These are phyloP conservation scores for Morpho achilles DNA, from an alignment of 2,888 invertebrate genomes.

Conservation along the genomic window DNA sequence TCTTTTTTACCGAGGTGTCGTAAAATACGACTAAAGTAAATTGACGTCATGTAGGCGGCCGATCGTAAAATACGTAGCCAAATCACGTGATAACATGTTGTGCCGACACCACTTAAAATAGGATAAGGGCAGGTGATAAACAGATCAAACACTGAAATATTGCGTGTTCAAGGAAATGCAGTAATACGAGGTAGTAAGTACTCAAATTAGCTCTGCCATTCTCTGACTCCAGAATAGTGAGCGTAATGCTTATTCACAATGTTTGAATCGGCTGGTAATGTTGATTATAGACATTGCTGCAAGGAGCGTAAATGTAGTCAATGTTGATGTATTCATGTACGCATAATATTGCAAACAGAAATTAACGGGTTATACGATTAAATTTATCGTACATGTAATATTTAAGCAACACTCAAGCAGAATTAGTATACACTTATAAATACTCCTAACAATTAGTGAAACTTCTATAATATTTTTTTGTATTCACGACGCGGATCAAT, in stretches of 20 bases:
- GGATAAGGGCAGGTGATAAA: conserved; percentile 10
- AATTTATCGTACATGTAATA: conserved; percentile 15
- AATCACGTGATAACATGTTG: no score
- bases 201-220: conserved; percentile 40
- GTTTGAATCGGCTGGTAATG: conserved; percentile 56
- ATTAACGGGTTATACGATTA: conserved; percentile 23
- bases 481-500: no score
- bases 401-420: background rate
- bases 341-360: conserved; percentile 33
- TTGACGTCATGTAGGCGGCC: no score
- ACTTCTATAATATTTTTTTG: no score
- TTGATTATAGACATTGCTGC: conserved; percentile 62
- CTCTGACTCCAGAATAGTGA: conserved; percentile 47
- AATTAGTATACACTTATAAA: no score
- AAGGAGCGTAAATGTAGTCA: conserved; percentile 46
- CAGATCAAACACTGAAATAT: conserved; percentile 17
- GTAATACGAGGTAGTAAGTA: conserved; percentile 26
- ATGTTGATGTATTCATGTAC: conserved; percentile 51
- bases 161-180: conserved; percentile 30
- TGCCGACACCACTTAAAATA: no score
- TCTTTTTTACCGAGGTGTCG: no score
- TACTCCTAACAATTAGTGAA: background rate
- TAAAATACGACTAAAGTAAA: no score
- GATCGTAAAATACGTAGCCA: no score
- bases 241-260: conserved; percentile 55